Evolutionary conservation across 2,888 invertebrate genomes (phyloP).

Genomic region (Pyrgus malvae): DNA sequence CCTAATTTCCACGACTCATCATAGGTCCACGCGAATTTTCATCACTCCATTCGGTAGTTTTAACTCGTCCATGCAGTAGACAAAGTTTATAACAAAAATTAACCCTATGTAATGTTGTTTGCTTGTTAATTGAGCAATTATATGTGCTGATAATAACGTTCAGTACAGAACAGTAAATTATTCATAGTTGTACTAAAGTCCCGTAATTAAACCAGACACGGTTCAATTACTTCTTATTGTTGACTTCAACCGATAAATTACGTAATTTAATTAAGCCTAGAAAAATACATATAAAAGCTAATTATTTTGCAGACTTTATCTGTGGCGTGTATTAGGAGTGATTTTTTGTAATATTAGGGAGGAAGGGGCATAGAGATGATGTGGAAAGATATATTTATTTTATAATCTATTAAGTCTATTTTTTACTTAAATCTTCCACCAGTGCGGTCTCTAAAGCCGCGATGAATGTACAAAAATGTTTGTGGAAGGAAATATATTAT

Average conservation of each 20-base stretch:
- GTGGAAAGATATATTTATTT: too few relatives aligned
- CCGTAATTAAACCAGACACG: constrained; percentile 18
- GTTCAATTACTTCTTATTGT: constrained; percentile 13
- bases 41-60: too few relatives aligned
- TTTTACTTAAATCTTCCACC: too few relatives aligned
- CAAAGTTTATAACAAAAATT: background rate
- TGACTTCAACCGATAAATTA: constrained; percentile 12
- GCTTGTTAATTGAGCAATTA: constrained; percentile 7
- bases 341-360: background rate
- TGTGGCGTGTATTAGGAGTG: too few relatives aligned
- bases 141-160: constrained; percentile 12
- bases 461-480: too few relatives aligned
- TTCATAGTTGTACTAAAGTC: constrained; percentile 13
- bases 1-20: too few relatives aligned
- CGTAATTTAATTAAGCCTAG: constrained; percentile 1
- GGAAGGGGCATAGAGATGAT: too few relatives aligned
- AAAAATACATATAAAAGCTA: constrained; percentile 1
- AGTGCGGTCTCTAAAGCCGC: too few relatives aligned
- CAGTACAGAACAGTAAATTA: constrained; percentile 11
- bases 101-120: background rate
- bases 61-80: background rate
- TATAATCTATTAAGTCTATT: too few relatives aligned
- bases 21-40: too few relatives aligned
- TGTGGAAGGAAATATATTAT: too few relatives aligned
- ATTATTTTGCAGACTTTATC: background rate